A percentile compares a stretch with the other conserved stretches of the same genome.
Conservation (phyloP, 2,113 vertebrate genomes). For the Porphyrio hochstetteri region DNA sequence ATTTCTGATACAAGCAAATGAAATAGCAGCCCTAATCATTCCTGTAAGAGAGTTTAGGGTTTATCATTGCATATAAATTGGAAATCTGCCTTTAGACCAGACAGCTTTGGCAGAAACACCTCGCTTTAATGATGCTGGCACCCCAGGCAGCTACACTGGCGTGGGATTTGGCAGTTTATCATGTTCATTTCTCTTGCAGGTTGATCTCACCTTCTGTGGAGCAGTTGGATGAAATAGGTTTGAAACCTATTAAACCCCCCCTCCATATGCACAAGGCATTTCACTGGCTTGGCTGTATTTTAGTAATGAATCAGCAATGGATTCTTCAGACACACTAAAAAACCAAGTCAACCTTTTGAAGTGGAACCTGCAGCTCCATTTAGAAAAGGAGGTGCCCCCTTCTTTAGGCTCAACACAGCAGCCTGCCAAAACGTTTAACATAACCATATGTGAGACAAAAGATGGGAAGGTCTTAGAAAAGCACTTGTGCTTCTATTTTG, state of each 20-base stretch:
- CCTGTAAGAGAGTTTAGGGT: accelerated
- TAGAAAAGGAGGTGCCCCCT: background rate
- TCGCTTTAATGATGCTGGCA: background rate
- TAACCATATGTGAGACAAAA: background rate
- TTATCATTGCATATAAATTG: background rate
- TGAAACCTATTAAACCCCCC: background rate
- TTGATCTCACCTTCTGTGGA: background rate
- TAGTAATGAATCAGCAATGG: background rate
- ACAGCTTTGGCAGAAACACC: background rate
- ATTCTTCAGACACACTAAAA: background rate
- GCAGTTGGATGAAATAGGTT: background rate
- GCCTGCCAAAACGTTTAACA: background rate
- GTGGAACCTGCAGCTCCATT: background rate
- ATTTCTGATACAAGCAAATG: too few relatives aligned
- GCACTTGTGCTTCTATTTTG: background rate
- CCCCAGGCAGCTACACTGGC: background rate
- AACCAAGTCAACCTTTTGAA: background rate
- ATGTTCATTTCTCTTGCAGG: background rate
- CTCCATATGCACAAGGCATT: background rate
- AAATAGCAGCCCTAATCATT: accelerated
- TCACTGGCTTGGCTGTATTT: background rate
- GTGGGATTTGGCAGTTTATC: background rate
- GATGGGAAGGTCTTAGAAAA: background rate
- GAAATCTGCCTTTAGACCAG: background rate
- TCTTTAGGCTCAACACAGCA: background rate